Percentiles rank a stretch among this genome's conserved stretches.
Evolutionary conservation across 2,113 vertebrate genomes (phyloP).

Genomic region (Takifugu bimaculatus): DNA sequence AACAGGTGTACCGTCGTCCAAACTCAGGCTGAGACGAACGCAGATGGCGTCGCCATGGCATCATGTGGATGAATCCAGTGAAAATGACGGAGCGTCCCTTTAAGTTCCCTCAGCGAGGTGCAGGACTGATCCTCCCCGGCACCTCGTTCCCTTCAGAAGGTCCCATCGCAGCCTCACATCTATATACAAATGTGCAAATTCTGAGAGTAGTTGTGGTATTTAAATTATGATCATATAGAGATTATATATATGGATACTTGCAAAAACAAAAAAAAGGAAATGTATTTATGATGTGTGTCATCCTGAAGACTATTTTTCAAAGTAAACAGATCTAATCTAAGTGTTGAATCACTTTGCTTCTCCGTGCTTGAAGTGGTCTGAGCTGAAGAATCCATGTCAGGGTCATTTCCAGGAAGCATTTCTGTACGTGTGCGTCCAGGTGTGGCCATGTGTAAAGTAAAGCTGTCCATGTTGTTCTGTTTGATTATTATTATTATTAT

Average conservation of each 20-base stretch:
- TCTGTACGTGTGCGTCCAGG: constrained; percentile 48
- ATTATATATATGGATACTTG: constrained; percentile 76
- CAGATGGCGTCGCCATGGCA: background rate
- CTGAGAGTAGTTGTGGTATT: constrained; percentile 68
- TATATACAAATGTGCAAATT: constrained; percentile 31
- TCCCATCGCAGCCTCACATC: constrained; percentile 22
- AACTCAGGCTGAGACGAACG: too few species aligned
- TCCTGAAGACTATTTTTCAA: constrained; percentile 70
- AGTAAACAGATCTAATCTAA: constrained; percentile 59
- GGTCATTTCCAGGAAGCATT: constrained; percentile 56
- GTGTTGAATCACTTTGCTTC: constrained; percentile 62
- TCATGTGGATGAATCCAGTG: background rate
- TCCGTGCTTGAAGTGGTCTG: constrained; percentile 62
- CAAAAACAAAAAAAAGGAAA: constrained; percentile 43
- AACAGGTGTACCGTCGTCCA: too few species aligned
- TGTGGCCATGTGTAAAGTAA: constrained; percentile 59
- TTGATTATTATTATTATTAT: constrained; percentile 56
- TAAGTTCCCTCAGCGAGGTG: constrained; percentile 11
- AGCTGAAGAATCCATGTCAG: constrained; percentile 59
- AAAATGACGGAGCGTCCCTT: constrained; percentile 9
- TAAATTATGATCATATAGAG: constrained; percentile 70
- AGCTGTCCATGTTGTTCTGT: constrained; percentile 56
- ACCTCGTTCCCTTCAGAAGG: constrained; percentile 14
- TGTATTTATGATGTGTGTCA: constrained; percentile 75
- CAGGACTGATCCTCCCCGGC: background rate